A percentile compares a stretch with the other conserved stretches of the same genome.
Conservation (phyloP, 2,113 vertebrate species). For the Anhinga rufa region DNA sequence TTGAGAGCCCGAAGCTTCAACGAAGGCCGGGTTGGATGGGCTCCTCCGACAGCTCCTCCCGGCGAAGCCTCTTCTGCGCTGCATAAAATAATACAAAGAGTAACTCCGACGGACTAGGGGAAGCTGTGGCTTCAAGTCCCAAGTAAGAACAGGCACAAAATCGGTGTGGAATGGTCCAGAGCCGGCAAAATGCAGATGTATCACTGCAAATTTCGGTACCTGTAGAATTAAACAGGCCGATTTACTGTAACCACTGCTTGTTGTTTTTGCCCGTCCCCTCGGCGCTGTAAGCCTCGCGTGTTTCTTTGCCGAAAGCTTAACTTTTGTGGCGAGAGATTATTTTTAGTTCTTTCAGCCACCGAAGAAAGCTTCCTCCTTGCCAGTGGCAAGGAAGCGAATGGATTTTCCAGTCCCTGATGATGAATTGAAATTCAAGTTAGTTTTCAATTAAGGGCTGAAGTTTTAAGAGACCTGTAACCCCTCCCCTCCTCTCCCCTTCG, state of each 20-base stretch:
- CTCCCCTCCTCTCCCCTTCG: background rate
- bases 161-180: accelerated
- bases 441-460: constrained; percentile 25
- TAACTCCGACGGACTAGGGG: background rate
- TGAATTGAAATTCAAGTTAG: background rate
- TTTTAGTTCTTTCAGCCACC: background rate
- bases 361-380: background rate
- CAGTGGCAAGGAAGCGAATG: background rate
- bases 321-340: background rate
- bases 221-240: background rate
- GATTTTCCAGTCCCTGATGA: background rate
- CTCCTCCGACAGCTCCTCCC: background rate
- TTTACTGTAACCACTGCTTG: background rate
- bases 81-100: background rate
- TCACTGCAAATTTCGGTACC: background rate
- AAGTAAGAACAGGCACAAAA: too few relatives aligned
- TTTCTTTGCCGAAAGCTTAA: background rate
- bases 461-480: background rate
- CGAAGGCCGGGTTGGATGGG: too few relatives aligned
- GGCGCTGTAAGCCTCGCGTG: accelerated
- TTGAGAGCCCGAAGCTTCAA: background rate
- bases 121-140: background rate
- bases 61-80: background rate
- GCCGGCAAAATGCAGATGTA: background rate
- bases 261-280: background rate